Percentiles rank a stretch among this genome's conserved stretches.
Evolutionary conservation across 2,888 invertebrate species (phyloP).

Genomic region (Dryobota labecula): DNA sequence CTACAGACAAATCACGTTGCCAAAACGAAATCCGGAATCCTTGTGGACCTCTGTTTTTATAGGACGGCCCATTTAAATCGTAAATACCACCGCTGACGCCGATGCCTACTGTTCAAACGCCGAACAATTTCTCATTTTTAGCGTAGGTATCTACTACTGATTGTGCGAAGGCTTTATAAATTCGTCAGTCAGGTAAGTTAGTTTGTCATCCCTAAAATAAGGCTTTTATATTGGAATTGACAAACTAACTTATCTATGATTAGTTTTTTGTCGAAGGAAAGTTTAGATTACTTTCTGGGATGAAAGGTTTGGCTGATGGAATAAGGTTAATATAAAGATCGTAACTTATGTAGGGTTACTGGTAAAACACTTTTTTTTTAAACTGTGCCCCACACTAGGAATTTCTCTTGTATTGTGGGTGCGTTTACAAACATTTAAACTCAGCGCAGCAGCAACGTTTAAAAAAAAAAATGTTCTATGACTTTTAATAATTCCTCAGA

Average conservation of each 20-base stretch:
- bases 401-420: too few relatives aligned
- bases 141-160: neutral
- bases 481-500: too few relatives aligned
- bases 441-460: too few relatives aligned
- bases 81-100: slow-evolving; percentile 70
- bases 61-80: slow-evolving; percentile 79
- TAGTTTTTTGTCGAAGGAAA: slow-evolving; percentile 39
- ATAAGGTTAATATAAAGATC: slow-evolving; percentile 16
- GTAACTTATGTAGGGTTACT: too few relatives aligned
- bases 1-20: slow-evolving; percentile 67
- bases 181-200: slow-evolving; percentile 50
- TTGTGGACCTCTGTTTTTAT: slow-evolving; percentile 77
- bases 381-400: too few relatives aligned
- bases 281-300: slow-evolving; percentile 47
- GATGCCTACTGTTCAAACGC: slow-evolving; percentile 66
- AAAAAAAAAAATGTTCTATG: too few relatives aligned
- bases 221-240: slow-evolving; percentile 4
- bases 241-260: slow-evolving; percentile 21
- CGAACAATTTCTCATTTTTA: slow-evolving; percentile 52
- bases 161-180: slow-evolving; percentile 58
- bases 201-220: slow-evolving; percentile 15
- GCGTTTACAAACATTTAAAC: too few relatives aligned
- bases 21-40: slow-evolving; percentile 76
- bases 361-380: too few relatives aligned
- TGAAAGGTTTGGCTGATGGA: slow-evolving; percentile 24